These are phyloP conservation scores for Diplolepis rosae DNA, from an alignment of 2,888 invertebrate genomes.

Conservation along the genomic window DNA sequence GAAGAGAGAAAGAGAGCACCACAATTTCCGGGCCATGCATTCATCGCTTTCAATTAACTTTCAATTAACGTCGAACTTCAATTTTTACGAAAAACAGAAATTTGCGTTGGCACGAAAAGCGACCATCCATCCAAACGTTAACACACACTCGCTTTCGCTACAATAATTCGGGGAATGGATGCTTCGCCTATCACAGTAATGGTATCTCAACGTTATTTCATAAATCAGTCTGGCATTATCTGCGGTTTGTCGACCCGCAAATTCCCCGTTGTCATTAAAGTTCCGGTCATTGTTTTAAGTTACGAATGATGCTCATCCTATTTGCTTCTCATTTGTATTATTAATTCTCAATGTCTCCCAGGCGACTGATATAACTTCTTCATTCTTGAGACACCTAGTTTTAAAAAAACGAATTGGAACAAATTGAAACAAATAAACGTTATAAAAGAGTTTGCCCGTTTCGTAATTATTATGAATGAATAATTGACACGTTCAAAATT, in stretches of 20 bases:
- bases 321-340: background rate
- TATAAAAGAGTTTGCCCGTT: too few relatives aligned
- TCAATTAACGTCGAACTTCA: constrained; percentile 53
- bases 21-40: constrained; percentile 42
- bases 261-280: constrained; percentile 31
- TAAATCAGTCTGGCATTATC: constrained; percentile 36
- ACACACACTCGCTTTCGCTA: constrained; percentile 22
- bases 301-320: constrained; percentile 16
- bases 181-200: constrained; percentile 32
- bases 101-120: constrained; percentile 20
- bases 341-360: background rate
- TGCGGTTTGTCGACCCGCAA: constrained; percentile 31
- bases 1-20: constrained; percentile 30
- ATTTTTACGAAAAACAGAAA: constrained; percentile 38
- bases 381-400: too few relatives aligned
- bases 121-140: constrained; percentile 30
- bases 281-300: constrained; percentile 29
- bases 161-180: constrained; percentile 40
- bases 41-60: constrained; percentile 58
- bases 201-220: constrained; percentile 35
- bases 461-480: too few relatives aligned
- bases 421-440: too few relatives aligned
- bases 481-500: too few relatives aligned
- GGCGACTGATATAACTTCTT: too few relatives aligned
- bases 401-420: too few relatives aligned